A percentile compares a stretch with the other conserved stretches of the same genome.
Evolutionary conservation across 2,888 invertebrate genomes (phyloP).

Genomic region (Tenodera sinensis): DNA sequence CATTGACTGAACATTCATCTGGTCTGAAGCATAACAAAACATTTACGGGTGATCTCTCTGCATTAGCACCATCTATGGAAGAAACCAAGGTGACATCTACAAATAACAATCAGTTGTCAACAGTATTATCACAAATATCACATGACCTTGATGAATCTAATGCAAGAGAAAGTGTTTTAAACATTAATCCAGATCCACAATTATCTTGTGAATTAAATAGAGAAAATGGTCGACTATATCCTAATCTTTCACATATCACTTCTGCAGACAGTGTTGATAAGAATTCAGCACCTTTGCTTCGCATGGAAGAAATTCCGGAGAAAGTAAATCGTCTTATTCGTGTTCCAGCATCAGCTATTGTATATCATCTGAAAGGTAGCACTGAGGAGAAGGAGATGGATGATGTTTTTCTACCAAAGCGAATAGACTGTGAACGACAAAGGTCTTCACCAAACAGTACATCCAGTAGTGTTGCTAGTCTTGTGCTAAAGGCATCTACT

Average conservation of each 20-base stretch:
- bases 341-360: conserved; percentile 36
- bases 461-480: neutral
- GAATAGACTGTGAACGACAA: conserved; percentile 21
- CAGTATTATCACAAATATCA: neutral
- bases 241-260: neutral
- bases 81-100: neutral
- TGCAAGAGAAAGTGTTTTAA: neutral
- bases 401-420: conserved; percentile 8
- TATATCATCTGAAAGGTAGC: conserved; percentile 33
- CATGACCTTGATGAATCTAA: neutral
- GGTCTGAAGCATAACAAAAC: neutral
- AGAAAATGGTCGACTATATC: neutral
- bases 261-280: neutral
- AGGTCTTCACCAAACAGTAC: neutral
- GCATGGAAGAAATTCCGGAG: conserved; percentile 31
- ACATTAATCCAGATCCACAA: neutral
- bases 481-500: neutral
- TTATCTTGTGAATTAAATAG: neutral
- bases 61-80: neutral
- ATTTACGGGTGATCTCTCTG: neutral
- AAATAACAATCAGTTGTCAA: neutral
- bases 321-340: conserved; percentile 36
- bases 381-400: neutral
- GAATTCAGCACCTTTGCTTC: neutral
- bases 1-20: neutral